Percentiles rank a stretch among this genome's conserved stretches.
Conservation (phyloP, 2,888 invertebrate species). For the Ganaspis brasiliensis region DNA sequence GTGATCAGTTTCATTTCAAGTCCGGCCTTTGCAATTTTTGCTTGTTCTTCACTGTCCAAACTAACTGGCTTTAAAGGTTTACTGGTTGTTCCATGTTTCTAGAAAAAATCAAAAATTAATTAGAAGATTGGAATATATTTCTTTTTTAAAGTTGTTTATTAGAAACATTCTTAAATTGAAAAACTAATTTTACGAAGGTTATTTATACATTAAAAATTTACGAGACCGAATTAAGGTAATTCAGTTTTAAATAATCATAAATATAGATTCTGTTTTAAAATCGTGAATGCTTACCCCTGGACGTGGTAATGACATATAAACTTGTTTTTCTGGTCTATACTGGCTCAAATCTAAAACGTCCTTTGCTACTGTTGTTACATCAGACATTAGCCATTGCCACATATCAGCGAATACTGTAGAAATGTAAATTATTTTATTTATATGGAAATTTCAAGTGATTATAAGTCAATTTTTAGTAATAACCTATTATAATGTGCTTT, state of each 20-base stretch:
- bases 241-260: too few species aligned
- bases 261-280: too few species aligned
- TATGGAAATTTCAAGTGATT: neutral
- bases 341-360: conserved; percentile 92
- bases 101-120: conserved; percentile 64
- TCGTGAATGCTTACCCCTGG: conserved; percentile 93
- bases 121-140: neutral
- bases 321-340: conserved; percentile 86
- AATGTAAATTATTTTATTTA: conserved; percentile 39
- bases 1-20: conserved; percentile 98
- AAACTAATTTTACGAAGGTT: too few species aligned
- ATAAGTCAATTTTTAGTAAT: too few species aligned
- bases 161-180: too few species aligned
- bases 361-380: conserved; percentile 94
- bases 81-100: conserved; percentile 98
- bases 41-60: conserved; percentile 96
- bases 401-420: conserved; percentile 91
- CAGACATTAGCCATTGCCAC: conserved; percentile 96
- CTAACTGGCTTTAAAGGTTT: conserved; percentile 95
- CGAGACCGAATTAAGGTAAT: too few species aligned
- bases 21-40: conserved; percentile 97
- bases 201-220: too few species aligned
- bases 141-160: too few species aligned
- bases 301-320: conserved; percentile 96
- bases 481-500: too few species aligned